phyloP scores from a whole-genome alignment of 2,797 vertebrate genomes.

The Cottoperca gobio region DNA sequence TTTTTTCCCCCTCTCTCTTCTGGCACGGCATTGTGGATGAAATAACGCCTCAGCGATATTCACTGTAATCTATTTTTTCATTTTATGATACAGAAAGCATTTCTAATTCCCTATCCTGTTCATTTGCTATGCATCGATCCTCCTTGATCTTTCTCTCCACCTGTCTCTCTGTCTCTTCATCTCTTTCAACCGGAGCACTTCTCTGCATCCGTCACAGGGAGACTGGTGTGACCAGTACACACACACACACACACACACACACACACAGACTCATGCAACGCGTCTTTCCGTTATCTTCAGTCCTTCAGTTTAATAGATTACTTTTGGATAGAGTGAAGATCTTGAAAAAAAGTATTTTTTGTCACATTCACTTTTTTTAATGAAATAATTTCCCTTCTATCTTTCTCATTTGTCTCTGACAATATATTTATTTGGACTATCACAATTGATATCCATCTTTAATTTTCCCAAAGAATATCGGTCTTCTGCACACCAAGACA shows the following conservation, averaged over 20 bases:
- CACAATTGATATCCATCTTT: neutral
- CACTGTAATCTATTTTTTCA: conserved; percentile 47
- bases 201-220: conserved; percentile 60
- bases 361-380: neutral
- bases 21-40: conserved; percentile 30
- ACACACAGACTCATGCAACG: neutral
- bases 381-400: neutral
- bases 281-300: neutral
- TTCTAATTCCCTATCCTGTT: conserved; percentile 53
- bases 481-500: conserved; percentile 9
- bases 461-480: neutral
- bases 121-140: conserved; percentile 63
- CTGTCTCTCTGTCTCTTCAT: conserved; percentile 59
- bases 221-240: conserved; percentile 43
- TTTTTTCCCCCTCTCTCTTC: conserved; percentile 13
- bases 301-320: conserved; percentile 14
- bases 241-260: neutral
- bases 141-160: conserved; percentile 60
- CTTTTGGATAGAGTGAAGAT: neutral
- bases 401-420: conserved; percentile 4
- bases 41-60: conserved; percentile 44
- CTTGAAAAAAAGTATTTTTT: neutral
- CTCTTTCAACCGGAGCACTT: conserved; percentile 33
- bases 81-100: conserved; percentile 44
- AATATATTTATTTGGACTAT: conserved; percentile 11